Evolutionary conservation across 2,888 invertebrate genomes (phyloP), one percentile per base, ranked within the genome.

Genomic region (Synergus laeviventris): DNA sequence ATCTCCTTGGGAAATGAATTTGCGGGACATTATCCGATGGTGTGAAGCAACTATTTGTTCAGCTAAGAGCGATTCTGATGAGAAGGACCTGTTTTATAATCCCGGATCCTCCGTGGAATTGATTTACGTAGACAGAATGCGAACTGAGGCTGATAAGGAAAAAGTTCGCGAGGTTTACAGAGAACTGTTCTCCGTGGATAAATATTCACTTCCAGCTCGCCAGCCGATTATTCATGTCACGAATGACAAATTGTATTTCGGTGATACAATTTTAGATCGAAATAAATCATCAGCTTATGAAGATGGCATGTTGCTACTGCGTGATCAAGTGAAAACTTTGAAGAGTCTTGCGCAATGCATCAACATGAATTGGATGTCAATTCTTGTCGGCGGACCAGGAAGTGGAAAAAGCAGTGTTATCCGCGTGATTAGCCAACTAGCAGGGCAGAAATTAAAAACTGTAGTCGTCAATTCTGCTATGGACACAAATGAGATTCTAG

Each of bases 1-100:
- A 0, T 94, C 96, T 0, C 99, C 99, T 0, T 99, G 97, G 96
- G 99, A 99, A 91, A 97, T 99, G 92, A 99, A 99, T 92, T 92
- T 99, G 66, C 93, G 99, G 85, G 99, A 99, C 89, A 93, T 99
- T 83, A 94, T 96, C 78, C 94, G 99, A 83, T 99, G 98, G 98
- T 97, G 97, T 88, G 95, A 98, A 85, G 93, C 95, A 0, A 92
- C 95, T 0, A 90, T 94, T 42, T 91, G 91, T 75, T 64, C 79
- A 24, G 80, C 78, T 7, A 24, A 75, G 42, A 49, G 21, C 56
- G 16, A 59, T 24, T 75, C 56, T 12, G 21, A 73, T 2, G 12
- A n/a, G 11, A 45, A 11, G 7, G 49, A 78, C 7, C 49, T 24
- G 2, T 45, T 76, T 81, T 86, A 91, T 56, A 91, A 91, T 85